Base-by-base conservation (phyloP, 92 coral and sea anemone genomes). In the Isaurus tuberculatus region DNA sequence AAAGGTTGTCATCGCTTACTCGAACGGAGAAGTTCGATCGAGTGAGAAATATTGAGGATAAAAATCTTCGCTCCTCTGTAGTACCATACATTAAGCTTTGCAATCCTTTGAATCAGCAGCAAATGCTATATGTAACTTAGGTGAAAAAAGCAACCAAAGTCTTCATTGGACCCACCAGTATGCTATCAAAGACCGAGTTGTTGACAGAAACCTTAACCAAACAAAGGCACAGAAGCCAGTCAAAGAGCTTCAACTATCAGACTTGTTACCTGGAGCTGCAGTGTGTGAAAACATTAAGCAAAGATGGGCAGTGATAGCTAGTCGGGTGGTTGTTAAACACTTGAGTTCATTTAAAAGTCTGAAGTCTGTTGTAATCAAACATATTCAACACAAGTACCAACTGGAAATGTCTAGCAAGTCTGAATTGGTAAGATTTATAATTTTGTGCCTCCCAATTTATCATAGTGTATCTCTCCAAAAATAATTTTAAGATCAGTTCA, bases 141-240 rank as follows among this genome's bases (percentile, higher is more conserved):
- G 20, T 4, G 64, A 57, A 57, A 22, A 57, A 57, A 57, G 61
- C 15, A 44, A 44, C 4, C 51, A 44, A 44, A 44, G 19, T 44
- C 10, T 44, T 44, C 53, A 44, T 44, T 44, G 53, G 53, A 44
- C 53, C 53, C 7, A 44, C 53, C 53, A 2, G 8, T 44, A 44
- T 44, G 53, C 53, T 44, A 44, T 44, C 53, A 44, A 44, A 44
- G 53, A 44, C 65, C 65, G 4, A 57, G 29, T 57, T 4, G 25
- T n/a, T 0, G 25, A 61, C 30, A 25, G 29, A 61, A 61, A 61
- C 32, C 33, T 61, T 25, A 31, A 61, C 67, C 67, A 23, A 7
- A 61, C 67, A 61, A 61, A 61, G 67, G 67, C 33, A 22, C 67
- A 61, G 67, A 61, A 61, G 30, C 67, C 67, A 61, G 67, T 61